Evolutionary conservation across 2,888 invertebrate genomes (phyloP).

Genomic region (Pogonocherus hispidulus): DNA sequence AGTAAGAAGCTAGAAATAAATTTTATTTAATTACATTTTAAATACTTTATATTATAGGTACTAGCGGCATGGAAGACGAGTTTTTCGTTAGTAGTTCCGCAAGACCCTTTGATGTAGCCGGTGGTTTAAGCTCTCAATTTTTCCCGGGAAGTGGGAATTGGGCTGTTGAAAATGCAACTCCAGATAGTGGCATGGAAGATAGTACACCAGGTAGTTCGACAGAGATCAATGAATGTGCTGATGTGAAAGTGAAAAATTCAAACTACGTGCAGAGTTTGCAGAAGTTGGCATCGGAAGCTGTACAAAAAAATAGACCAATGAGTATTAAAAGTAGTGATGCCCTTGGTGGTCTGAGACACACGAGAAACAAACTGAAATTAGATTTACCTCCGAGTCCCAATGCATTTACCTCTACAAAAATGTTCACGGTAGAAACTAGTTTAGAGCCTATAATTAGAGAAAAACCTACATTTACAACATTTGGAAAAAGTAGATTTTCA

Average conservation of each 20-base stretch:
- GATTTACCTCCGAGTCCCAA: slow-evolving; percentile 76
- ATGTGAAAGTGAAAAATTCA: slow-evolving; percentile 16
- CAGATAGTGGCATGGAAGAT: slow-evolving; percentile 76
- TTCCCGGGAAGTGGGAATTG: slow-evolving; percentile 74
- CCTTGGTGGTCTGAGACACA: slow-evolving; percentile 81
- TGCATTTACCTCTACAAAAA: slow-evolving; percentile 63
- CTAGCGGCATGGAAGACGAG: slow-evolving; percentile 70
- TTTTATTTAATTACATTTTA: background rate
- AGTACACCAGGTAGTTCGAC: slow-evolving; percentile 70
- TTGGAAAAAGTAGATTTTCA: slow-evolving; percentile 71
- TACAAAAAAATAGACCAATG: slow-evolving; percentile 54
- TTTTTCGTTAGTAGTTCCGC: slow-evolving; percentile 82
- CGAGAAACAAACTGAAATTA: slow-evolving; percentile 79
- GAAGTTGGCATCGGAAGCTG: slow-evolving; percentile 60
- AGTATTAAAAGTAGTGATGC: slow-evolving; percentile 54
- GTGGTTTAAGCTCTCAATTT: slow-evolving; percentile 77
- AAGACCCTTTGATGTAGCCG: slow-evolving; percentile 75
- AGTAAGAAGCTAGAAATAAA: slow-evolving; percentile 51
- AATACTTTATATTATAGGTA: slow-evolving; percentile 34
- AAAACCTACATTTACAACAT: slow-evolving; percentile 73
- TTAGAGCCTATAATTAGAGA: slow-evolving; percentile 69
- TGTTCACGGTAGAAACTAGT: slow-evolving; percentile 66
- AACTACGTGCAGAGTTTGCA: slow-evolving; percentile 62
- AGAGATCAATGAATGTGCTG: slow-evolving; percentile 45
- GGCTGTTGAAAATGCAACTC: slow-evolving; percentile 71